Evolutionary conservation across 2,888 invertebrate species (phyloP).

Genomic region (Lepidocyrtinus sp.): DNA sequence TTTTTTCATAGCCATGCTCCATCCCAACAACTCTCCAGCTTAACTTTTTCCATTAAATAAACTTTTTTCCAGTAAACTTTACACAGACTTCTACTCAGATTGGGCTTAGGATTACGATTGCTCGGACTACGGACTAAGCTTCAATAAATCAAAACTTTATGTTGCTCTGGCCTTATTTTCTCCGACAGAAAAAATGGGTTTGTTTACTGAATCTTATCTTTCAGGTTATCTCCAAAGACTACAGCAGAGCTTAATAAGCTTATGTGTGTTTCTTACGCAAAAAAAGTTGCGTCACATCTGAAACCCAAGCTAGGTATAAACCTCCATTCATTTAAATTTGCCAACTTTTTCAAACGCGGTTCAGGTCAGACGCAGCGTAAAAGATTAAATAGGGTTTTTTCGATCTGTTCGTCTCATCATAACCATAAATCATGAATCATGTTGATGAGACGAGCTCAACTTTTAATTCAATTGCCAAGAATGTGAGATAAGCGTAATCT

Average conservation of each 20-base stretch:
- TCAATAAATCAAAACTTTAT: conserved; percentile 7
- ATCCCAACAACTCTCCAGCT: neutral
- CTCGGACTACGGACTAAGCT: conserved; percentile 6
- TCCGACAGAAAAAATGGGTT: conserved; percentile 13
- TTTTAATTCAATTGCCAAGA: too few species aligned
- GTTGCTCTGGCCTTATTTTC: neutral
- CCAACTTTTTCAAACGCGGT: too few species aligned
- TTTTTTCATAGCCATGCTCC: neutral
- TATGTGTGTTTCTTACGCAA: conserved; percentile 9
- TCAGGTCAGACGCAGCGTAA: too few species aligned
- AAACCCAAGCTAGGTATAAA: too few species aligned
- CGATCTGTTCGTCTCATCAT: too few species aligned
- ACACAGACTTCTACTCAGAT: too few species aligned
- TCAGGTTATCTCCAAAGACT: neutral
- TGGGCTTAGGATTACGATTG: neutral
- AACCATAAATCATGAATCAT: too few species aligned
- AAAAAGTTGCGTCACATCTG: neutral
- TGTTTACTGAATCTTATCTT: conserved; percentile 9
- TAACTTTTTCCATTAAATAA: neutral
- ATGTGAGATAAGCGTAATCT: too few species aligned
- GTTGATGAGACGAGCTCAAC: too few species aligned
- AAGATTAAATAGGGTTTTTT: too few species aligned
- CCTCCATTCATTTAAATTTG: too few species aligned
- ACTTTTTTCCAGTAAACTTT: neutral
- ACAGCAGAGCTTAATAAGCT: neutral